Evolutionary conservation across 2,113 vertebrate genomes (phyloP), one percentile per base, ranked within the genome.

Genomic region (Pygoscelis antarcticus): DNA sequence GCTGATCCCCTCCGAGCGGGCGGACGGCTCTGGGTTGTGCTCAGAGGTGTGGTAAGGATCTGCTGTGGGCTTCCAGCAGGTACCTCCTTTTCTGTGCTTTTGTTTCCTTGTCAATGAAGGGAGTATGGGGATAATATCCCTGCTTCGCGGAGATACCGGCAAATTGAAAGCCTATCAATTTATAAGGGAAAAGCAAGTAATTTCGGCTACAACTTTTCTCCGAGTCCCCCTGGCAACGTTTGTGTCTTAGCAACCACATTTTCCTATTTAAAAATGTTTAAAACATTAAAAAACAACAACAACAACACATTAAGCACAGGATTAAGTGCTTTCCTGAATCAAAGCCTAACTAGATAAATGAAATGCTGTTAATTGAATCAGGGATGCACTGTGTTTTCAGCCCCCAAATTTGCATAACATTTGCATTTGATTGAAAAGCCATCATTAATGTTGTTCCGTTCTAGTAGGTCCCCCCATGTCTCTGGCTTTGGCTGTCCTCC

Each of bases 291-390:
- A 81, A 84, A 78, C 84, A 68, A 25, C 65, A 84, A 54, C 90
- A 93, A 21, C 74, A 83, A 4, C 83, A 93, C 95, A 88, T 90
- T 85, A 93, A 93, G 87, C 87, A 6, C 90, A 64, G 90, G 93
- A 94, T 94, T 91, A 94, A 94, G 93, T 77, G 90, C 65, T 94
- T 81, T 58, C 74, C 70, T 93, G 93, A 94, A 96, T 94, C 95
- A 94, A 69, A 94, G 93, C 90, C 93, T 96, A 96, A 96, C 93
- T 85, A 94, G 93, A 94, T 96, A 93, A 94, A 96, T 96, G 86
- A 94, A 90, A 94, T 85, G 95, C 95, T 94, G 93, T 94, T 94
- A 94, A 94, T 96, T 96, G 93, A 96, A 96, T 96, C 93, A 94
- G 90, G 90, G 95, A 93, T 96, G 87, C 83, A 66, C 93, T 90